These are phyloP conservation scores for Bibio marci DNA, from an alignment of 2,888 invertebrate species.

Conservation along the genomic window DNA sequence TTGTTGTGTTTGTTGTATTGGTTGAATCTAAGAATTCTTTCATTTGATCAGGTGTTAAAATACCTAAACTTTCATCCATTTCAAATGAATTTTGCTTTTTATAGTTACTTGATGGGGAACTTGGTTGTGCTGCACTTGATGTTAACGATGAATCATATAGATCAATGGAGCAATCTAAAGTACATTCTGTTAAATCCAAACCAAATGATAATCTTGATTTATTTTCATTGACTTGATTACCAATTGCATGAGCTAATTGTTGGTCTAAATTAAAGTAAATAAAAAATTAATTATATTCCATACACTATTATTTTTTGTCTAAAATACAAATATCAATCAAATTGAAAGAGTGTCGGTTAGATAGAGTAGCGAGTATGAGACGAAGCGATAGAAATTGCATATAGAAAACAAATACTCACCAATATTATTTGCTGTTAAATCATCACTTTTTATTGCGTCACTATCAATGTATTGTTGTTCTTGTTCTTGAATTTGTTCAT, in stretches of 20 bases:
- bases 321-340: no score
- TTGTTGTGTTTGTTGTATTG: conserved; percentile 33
- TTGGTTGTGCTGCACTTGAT: conserved; percentile 10
- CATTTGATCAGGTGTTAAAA: conserved; percentile 81
- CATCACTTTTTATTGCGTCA: no score
- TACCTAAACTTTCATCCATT: conserved; percentile 66
- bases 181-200: conserved; percentile 24
- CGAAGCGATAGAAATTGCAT: neutral
- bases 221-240: conserved; percentile 7
- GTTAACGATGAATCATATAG: conserved; percentile 25
- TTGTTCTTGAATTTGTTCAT: neutral
- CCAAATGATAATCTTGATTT: conserved; percentile 26
- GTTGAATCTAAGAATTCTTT: conserved; percentile 48
- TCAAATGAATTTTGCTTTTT: conserved; percentile 65
- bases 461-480: no score
- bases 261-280: neutral
- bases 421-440: no score
- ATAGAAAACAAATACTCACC: no score
- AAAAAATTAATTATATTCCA: neutral
- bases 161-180: conserved; percentile 27
- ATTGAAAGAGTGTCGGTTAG: no score
- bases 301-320: no score
- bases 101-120: conserved; percentile 11
- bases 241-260: neutral
- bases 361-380: no score